phyloP scores from a whole-genome alignment of 2,113 vertebrate species.

The Mobula birostris region DNA sequence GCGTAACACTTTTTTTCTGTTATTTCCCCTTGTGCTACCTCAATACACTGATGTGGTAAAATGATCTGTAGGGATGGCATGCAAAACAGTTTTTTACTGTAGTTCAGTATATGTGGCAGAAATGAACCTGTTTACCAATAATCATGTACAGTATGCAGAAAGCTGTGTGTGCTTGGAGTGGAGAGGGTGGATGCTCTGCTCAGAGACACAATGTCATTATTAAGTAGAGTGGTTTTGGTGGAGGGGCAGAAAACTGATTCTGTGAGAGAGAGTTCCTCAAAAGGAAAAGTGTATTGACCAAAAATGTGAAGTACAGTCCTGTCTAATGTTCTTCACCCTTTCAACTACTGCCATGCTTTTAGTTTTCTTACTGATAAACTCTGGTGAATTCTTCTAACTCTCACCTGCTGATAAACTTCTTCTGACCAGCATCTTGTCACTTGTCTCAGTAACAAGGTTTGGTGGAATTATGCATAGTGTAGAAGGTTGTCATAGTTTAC shows the following conservation, averaged over 20 bases:
- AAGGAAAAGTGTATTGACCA: not conserved
- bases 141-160: no score
- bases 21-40: no score
- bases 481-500: no score
- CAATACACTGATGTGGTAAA: no score
- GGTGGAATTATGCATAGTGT: no score
- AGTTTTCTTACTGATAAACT: not conserved
- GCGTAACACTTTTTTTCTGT: no score
- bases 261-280: not conserved
- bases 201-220: not conserved
- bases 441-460: not conserved
- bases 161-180: not conserved
- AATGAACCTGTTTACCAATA: no score
- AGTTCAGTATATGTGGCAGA: no score
- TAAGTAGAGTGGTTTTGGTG: not conserved
- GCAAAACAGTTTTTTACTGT: no score
- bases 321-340: not conserved
- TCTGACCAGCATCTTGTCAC: not conserved
- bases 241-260: not conserved
- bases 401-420: no score
- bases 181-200: not conserved
- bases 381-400: not conserved
- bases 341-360: not conserved
- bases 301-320: not conserved
- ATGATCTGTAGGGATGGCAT: no score